phyloP scores from a whole-genome alignment of 2,113 vertebrate species.

The Dolichallabes microphthalmus region DNA sequence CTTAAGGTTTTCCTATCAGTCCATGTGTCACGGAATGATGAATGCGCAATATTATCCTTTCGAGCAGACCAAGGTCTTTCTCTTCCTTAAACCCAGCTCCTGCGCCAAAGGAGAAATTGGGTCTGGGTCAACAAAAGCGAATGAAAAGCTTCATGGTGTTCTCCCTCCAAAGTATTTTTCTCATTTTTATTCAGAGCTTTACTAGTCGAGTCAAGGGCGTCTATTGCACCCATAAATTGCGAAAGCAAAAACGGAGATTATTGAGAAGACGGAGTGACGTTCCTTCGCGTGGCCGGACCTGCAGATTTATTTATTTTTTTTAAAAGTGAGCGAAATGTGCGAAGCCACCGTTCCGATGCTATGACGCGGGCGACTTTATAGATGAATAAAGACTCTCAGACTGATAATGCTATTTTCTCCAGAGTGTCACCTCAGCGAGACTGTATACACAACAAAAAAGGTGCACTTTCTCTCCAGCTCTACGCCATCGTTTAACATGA shows the following conservation, averaged over 20 bases:
- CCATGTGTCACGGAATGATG: conserved; percentile 51
- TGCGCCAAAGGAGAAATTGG: conserved; percentile 29
- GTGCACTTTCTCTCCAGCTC: not conserved
- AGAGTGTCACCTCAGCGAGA: not conserved
- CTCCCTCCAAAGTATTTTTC: not conserved
- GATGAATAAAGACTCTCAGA: not conserved
- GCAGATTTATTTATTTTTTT: too few relatives aligned
- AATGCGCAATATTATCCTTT: conserved; percentile 56
- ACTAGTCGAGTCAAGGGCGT: conserved; percentile 26
- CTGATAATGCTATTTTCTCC: conserved; percentile 21
- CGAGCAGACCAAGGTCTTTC: conserved; percentile 46
- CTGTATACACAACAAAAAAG: not conserved
- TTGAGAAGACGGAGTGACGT: not conserved
- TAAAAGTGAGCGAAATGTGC: not conserved
- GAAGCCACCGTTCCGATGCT: not conserved
- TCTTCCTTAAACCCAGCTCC: conserved; percentile 26
- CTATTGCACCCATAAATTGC: not conserved
- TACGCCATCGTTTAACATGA: conserved; percentile 14
- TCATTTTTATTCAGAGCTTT: conserved; percentile 10
- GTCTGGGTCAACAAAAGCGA: conserved; percentile 32
- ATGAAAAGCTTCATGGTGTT: conserved; percentile 6
- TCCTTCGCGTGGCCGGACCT: not conserved
- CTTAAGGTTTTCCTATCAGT: conserved; percentile 55
- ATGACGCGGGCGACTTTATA: not conserved
- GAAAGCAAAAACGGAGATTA: conserved; percentile 7